Conservation (phyloP, 2,888 invertebrate species). For the Allygus modestus region DNA sequence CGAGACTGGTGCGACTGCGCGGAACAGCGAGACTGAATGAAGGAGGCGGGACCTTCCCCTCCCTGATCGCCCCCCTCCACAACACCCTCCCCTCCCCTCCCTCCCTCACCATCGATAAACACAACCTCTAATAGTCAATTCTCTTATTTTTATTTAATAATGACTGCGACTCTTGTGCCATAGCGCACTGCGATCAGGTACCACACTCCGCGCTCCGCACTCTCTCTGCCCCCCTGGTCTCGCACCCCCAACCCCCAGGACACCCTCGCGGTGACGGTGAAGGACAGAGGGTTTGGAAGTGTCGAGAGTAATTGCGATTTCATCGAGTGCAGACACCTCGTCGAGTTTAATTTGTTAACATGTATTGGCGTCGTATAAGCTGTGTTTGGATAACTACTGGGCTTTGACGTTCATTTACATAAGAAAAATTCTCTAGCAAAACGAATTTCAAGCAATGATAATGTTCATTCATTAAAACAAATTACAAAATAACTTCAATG, state of each 20-base stretch:
- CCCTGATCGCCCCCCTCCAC: background rate
- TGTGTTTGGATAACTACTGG: too few species aligned
- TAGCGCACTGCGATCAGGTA: constrained; percentile 22
- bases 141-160: constrained; percentile 58
- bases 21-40: constrained; percentile 33
- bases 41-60: constrained; percentile 47
- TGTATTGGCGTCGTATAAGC: too few species aligned
- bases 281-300: background rate
- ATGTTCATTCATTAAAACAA: too few species aligned
- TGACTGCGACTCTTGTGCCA: constrained; percentile 30
- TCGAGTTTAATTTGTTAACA: too few species aligned
- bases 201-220: background rate
- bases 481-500: too few species aligned
- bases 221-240: background rate
- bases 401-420: too few species aligned
- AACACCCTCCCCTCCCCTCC: background rate
- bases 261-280: background rate
- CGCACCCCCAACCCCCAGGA: background rate
- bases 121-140: constrained; percentile 59
- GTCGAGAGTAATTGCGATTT: background rate
- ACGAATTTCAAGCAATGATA: too few species aligned
- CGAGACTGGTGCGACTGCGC: constrained; percentile 42
- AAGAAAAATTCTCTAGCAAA: too few species aligned
- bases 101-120: constrained; percentile 35
- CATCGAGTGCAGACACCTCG: background rate